Percentiles rank a stretch among this genome's conserved stretches.
These are phyloP conservation scores for Drosophila takahashii DNA, from an alignment of 1,140 invertebrate species.

Conservation along the genomic window DNA sequence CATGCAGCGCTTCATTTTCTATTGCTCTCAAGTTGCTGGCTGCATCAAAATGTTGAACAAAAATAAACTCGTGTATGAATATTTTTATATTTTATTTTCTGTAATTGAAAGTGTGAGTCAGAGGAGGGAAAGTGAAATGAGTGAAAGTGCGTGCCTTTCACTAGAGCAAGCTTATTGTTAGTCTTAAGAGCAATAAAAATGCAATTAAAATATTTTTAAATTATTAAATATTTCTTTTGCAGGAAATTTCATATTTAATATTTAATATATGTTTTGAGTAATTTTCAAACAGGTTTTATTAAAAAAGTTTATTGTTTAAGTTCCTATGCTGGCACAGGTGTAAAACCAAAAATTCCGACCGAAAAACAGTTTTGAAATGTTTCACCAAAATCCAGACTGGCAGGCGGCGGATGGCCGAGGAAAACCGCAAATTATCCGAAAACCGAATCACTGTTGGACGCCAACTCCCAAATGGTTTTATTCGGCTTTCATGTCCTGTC, in stretches of 20 bases:
- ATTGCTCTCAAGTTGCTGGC: constrained; percentile 29
- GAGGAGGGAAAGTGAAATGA: constrained; percentile 15
- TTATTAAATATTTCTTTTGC: neutral
- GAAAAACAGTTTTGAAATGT: neutral
- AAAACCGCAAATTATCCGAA: constrained; percentile 41
- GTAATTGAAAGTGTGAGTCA: constrained; percentile 8
- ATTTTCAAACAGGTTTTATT: too few relatives aligned
- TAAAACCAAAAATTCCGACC: neutral
- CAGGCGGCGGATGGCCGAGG: neutral
- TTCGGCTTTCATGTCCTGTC: constrained; percentile 35
- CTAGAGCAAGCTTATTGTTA: constrained; percentile 14
- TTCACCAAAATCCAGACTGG: neutral
- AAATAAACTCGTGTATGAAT: constrained; percentile 31
- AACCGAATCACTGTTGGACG: constrained; percentile 31
- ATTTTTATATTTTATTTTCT: constrained; percentile 25
- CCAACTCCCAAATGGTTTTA: constrained; percentile 31
- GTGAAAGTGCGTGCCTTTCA: constrained; percentile 33
- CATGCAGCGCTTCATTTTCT: constrained; percentile 43
- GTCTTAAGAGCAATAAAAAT: constrained; percentile 1
- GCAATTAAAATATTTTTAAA: neutral
- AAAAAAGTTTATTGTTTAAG: too few relatives aligned
- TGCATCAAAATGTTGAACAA: constrained; percentile 23
- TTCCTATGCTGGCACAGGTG: too few relatives aligned
- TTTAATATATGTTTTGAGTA: too few relatives aligned
- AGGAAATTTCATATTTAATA: too few relatives aligned